Base-by-base conservation (phyloP, 2,113 vertebrate genomes). In the Pterocles gutturalis region DNA sequence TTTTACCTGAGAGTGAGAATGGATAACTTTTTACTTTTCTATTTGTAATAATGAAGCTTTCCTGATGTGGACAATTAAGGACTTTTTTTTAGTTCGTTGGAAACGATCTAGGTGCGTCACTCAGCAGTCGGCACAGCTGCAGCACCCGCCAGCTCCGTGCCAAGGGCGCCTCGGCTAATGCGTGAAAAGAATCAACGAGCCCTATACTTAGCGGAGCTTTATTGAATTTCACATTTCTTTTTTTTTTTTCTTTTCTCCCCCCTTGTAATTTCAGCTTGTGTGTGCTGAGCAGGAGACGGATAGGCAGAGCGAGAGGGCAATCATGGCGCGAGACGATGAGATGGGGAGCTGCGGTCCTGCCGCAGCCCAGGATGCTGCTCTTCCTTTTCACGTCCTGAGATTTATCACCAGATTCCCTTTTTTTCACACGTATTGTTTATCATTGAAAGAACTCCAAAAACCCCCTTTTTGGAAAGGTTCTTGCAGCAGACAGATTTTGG, bases 291-390 rank as follows among this genome's bases (percentile, higher is more conserved):
- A 65, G 53, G 76, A 89, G 45, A 34, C 33, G 10, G 86, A 78
- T 75, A 48, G 49, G 31, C n/a, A 78, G 78, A 69, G 6, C 1
- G 3, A 21, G 75, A 62, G 64, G 41, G 38, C 33, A 65, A 2
- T 89, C 38, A 3, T 0, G 1, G 38, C 7, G 4, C 0, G 4
- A 90, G 79, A 34, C 0, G 19, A 33, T 28, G 83, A 34, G 55
- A 51, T 81, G 22, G 24, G 86, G 49, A 82, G 89, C 69, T 75
- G 36, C 11, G 3, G 5, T 57, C 62, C 20, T 54, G 41, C n/a
- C 0, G 1, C 41, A 82, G 61, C 66, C 85, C 31, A 6, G 58
- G 28, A n/a, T 15, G 14, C 48, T 64, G 6, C 19, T 21, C 4
- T 38, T 93, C 57, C 79, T 84, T 91, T 76, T 48, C 90, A 38